Base-by-base conservation (phyloP, 2,888 invertebrate genomes). In the Ommatoiulus sabulosus region DNA sequence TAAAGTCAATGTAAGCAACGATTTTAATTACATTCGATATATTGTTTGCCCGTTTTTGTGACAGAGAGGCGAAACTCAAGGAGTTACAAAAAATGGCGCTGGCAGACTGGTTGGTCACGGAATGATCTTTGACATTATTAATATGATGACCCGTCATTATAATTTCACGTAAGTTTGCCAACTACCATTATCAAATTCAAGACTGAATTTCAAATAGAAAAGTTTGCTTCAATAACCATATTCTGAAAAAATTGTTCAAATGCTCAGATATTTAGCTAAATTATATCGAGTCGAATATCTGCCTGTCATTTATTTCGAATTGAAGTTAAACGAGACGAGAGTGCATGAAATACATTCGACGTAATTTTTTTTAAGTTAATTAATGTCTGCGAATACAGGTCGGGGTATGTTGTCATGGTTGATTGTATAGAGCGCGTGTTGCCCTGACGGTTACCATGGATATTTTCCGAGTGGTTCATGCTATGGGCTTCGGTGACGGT, bases 81-180 rank as follows among this genome's bases (percentile, higher is more conserved):
- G 88, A 5, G 85, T 52, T 12, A 46, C 4, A 3, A 20, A 17
- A n/a, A 12, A 44, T 43, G 35, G 17, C 7, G 20, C n/a, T 88
- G 88, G 88, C 44, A 24, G 20, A 17, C n/a, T 88, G n/a, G 48
- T 84, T 24, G 88, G 88, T 48, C 52, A 84, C 24, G 88, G 88
- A 84, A 88, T 88, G 88, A 88, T 88, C 43, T 88, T 88, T 35
- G 88, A 88, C 52, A 84, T 88, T 43, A 24, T 88, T 15, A 88
- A 88, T 46, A 24, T 88, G 44, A 88, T 88, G 88, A 88, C n/a
- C 35, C 15, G 4, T 15, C n/a, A 46, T 35, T 52, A 48, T 48
- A 88, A 88, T 84, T 57, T 87, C n/a, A 52, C 20, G 87, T 87
- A 52, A 87, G 87, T 87, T 48, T 87, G 8, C 2, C 20, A 46